phyloP scores from a whole-genome alignment of 2,113 vertebrate genomes.

The Ranitomeya imitator region DNA sequence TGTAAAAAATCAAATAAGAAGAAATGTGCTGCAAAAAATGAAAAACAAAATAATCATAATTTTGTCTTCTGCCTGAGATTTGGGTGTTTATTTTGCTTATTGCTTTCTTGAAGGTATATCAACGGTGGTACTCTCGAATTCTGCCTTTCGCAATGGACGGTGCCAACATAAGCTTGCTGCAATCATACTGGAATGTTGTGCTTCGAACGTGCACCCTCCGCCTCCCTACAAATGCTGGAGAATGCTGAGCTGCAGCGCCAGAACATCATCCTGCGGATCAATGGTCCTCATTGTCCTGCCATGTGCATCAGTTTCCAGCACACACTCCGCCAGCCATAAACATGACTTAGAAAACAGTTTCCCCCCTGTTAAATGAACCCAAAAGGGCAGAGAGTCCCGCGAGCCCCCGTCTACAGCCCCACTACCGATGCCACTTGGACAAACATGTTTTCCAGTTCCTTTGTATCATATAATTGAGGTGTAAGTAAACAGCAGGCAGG shows the following conservation, averaged over 20 bases:
- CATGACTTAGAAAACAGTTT: background rate
- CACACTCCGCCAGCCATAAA: constrained; percentile 9
- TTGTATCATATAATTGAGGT: constrained; percentile 9
- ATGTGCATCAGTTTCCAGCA: background rate
- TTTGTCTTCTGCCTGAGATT: no score
- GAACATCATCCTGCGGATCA: background rate
- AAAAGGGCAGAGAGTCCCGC: background rate
- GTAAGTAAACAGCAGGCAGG: background rate
- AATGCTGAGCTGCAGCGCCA: constrained; percentile 4
- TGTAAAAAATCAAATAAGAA: no score
- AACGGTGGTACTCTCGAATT: background rate
- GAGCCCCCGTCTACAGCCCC: background rate
- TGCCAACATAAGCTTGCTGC: background rate
- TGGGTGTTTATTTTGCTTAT: no score
- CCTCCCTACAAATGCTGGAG: constrained; percentile 11
- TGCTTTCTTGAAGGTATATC: no score
- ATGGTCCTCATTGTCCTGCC: constrained; percentile 36
- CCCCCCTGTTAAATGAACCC: background rate
- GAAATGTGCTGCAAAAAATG: no score
- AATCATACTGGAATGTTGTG: constrained; percentile 11
- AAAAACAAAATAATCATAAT: no score
- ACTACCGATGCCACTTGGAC: background rate
- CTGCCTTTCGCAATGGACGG: background rate
- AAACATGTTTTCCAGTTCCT: background rate
- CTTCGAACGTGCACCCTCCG: background rate